Evolutionary conservation across 2,888 invertebrate species (phyloP), one percentile per base, ranked within the genome.

Genomic region (Ephialtes manifestator): DNA sequence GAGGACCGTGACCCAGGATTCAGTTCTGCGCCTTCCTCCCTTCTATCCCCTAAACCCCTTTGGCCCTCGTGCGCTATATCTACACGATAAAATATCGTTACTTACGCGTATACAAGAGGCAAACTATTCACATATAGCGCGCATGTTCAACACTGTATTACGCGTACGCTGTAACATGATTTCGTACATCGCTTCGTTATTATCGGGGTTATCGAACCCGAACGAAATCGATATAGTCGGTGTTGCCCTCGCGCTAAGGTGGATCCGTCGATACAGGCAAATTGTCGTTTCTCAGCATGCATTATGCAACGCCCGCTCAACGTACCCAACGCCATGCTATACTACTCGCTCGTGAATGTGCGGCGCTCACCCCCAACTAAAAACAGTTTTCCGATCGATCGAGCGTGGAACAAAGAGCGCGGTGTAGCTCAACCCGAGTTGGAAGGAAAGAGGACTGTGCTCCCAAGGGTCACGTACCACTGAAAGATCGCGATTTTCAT

Each of bases 381-480:
- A 82, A 80, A 80, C 75, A 76, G 79, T 83, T 82, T 67, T 71
- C 70, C 79, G 76, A 85, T 83, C 83, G 86, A 83, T 83, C 84
- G 84, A 86, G 77, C 13, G 55, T 53, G 55, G 74, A 81, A 84
- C 78, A 81, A 81, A 80, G 86, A 80, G 68, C 72, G 68, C 63
- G 76, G 31, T 53, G 24, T 51, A 35, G 63, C 46, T 75, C 43
- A 63, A 15, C 31, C 13, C 39, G n/a, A 51, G 51, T 72, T 35
- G 4, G 28, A 55, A 39, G 51, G 39, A 51, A 20, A 51, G 31
- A 76, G 65, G 70, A 78, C 48, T 79, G 39, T 72, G 51, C 20
- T 84, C 80, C 81, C 86, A 80, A 80, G 82, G 82, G 84, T 87
- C 77, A 78, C 86, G 78, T 82, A 82, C 51, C 81, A 65, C 78